These are phyloP conservation scores for Acyrthosiphon pisum DNA, from an alignment of 1,140 invertebrate species.

Conservation along the genomic window DNA sequence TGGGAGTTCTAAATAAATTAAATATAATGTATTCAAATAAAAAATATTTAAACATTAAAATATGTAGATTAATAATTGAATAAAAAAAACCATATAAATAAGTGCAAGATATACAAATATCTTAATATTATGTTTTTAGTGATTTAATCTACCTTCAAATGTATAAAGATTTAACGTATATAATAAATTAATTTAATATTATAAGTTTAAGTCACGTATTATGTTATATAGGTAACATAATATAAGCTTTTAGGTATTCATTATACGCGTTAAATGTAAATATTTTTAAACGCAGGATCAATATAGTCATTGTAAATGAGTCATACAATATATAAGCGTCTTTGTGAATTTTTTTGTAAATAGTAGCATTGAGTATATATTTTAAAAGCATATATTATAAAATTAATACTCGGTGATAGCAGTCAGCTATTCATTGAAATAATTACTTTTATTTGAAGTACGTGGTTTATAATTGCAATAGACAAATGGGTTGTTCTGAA, in stretches of 20 bases:
- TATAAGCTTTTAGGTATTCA: no score
- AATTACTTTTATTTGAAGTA: not conserved
- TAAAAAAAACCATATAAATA: not conserved
- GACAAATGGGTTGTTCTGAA: not conserved
- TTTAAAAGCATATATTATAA: no score
- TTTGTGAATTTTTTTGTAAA: not conserved
- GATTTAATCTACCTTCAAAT: no score
- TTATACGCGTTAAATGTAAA: no score
- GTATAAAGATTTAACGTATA: not conserved
- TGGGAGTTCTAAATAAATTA: not conserved
- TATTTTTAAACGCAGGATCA: not conserved
- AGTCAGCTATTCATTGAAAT: not conserved
- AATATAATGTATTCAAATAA: not conserved
- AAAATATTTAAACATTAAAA: not conserved
- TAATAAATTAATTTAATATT: not conserved
- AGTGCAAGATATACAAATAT: no score
- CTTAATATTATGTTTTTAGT: no score
- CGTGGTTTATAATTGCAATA: not conserved
- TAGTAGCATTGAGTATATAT: no score
- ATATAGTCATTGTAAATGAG: not conserved
- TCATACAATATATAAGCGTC: not conserved
- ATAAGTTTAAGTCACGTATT: not conserved
- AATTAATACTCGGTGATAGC: no score
- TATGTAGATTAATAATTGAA: not conserved
- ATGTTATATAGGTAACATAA: no score